These are phyloP conservation scores for Darevskia mixta DNA, from an alignment of 2,797 vertebrate genomes.

Conservation along the genomic window DNA sequence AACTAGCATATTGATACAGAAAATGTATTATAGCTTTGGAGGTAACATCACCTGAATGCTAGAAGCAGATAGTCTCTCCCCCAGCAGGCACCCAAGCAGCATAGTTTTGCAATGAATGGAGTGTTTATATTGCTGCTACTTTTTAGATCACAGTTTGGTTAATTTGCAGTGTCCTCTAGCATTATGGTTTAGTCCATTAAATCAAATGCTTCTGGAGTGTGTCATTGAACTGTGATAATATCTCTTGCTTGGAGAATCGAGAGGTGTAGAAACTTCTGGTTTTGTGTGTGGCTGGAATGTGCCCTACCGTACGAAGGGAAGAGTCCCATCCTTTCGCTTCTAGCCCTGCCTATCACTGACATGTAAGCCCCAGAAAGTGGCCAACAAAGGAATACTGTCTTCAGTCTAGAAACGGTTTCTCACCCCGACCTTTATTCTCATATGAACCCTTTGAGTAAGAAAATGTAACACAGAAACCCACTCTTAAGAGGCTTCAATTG, in stretches of 20 bases:
- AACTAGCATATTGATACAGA: background rate
- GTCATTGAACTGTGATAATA: too few species aligned
- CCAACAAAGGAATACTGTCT: too few species aligned
- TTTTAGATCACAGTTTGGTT: background rate
- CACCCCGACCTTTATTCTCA: background rate
- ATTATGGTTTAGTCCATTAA: too few species aligned
- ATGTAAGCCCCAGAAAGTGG: too few species aligned
- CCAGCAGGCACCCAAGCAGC: background rate
- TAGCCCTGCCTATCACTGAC: too few species aligned
- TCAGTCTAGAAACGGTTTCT: too few species aligned
- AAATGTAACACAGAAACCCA: background rate
- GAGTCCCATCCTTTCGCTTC: too few species aligned
- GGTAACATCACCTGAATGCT: background rate
- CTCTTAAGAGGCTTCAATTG: background rate
- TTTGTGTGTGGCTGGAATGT: too few species aligned
- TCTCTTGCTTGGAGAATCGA: too few species aligned
- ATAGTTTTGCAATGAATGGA: background rate
- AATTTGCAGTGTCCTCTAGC: background rate
- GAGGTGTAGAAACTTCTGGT: too few species aligned
- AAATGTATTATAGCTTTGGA: background rate
- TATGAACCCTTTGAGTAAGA: background rate
- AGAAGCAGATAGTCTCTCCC: slow-evolving; percentile 24
- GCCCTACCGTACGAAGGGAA: too few species aligned
- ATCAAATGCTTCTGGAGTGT: too few species aligned
- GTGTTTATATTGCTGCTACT: background rate